phyloP scores from a whole-genome alignment of 2,888 invertebrate genomes.

The Tetranychus truncatus region DNA sequence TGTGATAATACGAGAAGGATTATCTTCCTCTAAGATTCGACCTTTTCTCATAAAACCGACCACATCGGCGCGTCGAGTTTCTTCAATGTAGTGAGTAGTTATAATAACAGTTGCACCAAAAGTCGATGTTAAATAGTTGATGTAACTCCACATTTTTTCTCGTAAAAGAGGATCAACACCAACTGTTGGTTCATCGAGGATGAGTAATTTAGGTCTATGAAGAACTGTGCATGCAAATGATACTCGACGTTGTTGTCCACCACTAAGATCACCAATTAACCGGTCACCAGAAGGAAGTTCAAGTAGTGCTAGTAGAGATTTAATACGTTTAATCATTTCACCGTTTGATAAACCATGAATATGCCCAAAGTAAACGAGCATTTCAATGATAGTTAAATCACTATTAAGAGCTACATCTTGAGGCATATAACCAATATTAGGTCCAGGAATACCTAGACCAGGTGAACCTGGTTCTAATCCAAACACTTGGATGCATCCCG shows the following conservation, averaged over 20 bases:
- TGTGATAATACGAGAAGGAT: background rate
- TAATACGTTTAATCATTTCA: slow-evolving; percentile 10
- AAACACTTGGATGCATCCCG: slow-evolving; percentile 15
- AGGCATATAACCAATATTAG: slow-evolving; percentile 19
- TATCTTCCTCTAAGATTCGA: background rate
- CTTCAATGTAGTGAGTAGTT: slow-evolving; percentile 7
- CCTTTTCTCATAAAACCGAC: slow-evolving; percentile 9
- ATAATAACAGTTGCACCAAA: background rate
- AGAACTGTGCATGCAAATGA: slow-evolving; percentile 78
- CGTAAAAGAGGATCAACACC: slow-evolving; percentile 59
- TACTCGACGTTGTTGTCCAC: slow-evolving; percentile 73
- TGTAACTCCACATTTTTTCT: slow-evolving; percentile 17
- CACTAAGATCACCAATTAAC: slow-evolving; percentile 37
- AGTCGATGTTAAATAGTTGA: background rate
- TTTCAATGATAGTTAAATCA: slow-evolving; percentile 17
- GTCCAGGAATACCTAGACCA: slow-evolving; percentile 13
- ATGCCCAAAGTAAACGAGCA: slow-evolving; percentile 15
- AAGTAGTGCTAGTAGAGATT: slow-evolving; percentile 8
- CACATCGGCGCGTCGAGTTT: background rate
- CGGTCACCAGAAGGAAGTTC: slow-evolving; percentile 10
- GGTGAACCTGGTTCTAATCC: slow-evolving; percentile 14
- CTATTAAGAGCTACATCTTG: slow-evolving; percentile 17
- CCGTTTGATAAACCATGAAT: slow-evolving; percentile 6
- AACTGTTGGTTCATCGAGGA: slow-evolving; percentile 1
- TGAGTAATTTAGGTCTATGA: slow-evolving; percentile 50